These are phyloP conservation scores for Atopsyche davidsoni DNA, from an alignment of 1,140 invertebrate species.

Conservation along the genomic window DNA sequence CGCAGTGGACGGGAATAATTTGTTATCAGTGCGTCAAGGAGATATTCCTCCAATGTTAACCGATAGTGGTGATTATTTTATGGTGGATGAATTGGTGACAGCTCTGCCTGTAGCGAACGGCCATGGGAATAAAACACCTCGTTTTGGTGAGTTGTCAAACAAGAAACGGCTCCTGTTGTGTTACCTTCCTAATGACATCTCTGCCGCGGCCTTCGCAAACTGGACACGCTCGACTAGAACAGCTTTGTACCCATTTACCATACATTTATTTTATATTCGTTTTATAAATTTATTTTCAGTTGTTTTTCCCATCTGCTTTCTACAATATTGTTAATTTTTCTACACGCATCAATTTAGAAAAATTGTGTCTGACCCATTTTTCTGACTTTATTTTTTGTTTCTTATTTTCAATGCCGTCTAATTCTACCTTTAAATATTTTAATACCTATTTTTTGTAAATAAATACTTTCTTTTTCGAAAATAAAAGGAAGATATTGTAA, in stretches of 20 bases:
- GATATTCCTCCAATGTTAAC: conserved; percentile 42
- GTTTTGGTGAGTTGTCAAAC: conserved; percentile 48
- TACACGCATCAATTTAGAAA: too few species aligned
- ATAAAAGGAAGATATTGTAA: too few species aligned
- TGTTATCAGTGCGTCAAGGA: conserved; percentile 6
- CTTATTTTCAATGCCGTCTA: too few species aligned
- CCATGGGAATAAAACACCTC: conserved; percentile 47
- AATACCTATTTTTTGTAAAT: too few species aligned
- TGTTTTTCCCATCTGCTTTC: too few species aligned
- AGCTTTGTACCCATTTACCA: not conserved
- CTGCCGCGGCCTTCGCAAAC: conserved; percentile 11
- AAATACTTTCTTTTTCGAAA: too few species aligned
- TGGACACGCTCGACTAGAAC: not conserved
- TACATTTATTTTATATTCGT: too few species aligned
- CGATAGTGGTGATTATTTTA: conserved; percentile 44
- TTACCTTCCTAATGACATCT: conserved; percentile 24
- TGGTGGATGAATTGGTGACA: conserved; percentile 52
- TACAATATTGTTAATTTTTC: too few species aligned
- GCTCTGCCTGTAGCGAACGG: conserved; percentile 47
- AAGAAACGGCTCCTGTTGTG: conserved; percentile 39
- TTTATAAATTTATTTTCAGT: too few species aligned
- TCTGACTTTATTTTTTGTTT: too few species aligned
- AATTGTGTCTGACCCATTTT: too few species aligned
- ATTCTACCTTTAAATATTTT: too few species aligned
- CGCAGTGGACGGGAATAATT: not conserved